Evolutionary conservation across 2,888 invertebrate genomes (phyloP), one percentile per base, ranked within the genome.

Genomic region (Tortricodes alternella): DNA sequence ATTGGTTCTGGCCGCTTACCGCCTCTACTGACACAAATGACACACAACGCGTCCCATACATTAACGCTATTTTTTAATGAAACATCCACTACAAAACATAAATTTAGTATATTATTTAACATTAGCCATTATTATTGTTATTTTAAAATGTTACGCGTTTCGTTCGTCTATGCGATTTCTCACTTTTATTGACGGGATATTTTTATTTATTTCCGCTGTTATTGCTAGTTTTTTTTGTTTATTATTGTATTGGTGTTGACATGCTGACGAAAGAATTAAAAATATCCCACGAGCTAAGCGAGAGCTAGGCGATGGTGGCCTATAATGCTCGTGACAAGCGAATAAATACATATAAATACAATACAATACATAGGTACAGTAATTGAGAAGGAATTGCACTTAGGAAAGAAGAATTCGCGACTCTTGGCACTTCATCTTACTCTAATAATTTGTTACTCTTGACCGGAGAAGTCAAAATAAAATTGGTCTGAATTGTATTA

Each of bases 351-450:
- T 39, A 51, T 24, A 70, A 62, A 67, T 64, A 71, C 60, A 68
- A 71, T 59, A 66, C 58, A 68, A 49, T 60, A 65, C 60, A 65
- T 61, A 66, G 65, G 69, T 76, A 75, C 68, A 76, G 66, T 80
- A 81, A 81, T 85, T 81, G 81, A 85, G 78, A 81, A 83, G 75
- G 78, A 88, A 85, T 85, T 85, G 89, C 86, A 85, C 83, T 85
- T 86, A 75, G 75, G 79, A 80, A 78, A 80, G 59, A 58, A 60
- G 70, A 76, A 74, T 79, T 77, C 70, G 78, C 77, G 73, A 80
- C 78, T 82, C 83, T 89, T 90, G 89, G 89, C 89, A 90, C 89
- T 89, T 89, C 71, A 64, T 80, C 85, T 89, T 89, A 90, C 69
- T 69, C 83, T 88, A 87, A 76, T 70, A 71, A 72, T 64, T 76